Evolutionary conservation across 2,888 invertebrate species (phyloP).

Genomic region (Patella caerulea): DNA sequence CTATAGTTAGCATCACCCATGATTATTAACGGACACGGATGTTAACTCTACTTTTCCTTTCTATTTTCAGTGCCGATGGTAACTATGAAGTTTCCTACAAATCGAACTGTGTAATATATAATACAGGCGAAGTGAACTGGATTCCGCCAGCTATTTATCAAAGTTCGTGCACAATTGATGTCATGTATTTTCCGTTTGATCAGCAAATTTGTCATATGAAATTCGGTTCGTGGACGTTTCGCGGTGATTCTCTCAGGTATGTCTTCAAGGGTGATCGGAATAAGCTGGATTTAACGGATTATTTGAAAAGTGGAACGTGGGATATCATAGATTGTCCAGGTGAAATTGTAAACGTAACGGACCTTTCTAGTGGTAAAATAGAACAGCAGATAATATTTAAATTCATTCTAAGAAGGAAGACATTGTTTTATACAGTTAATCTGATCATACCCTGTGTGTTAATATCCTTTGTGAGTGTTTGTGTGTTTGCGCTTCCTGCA

Average conservation of each 20-base stretch:
- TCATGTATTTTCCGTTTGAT: conserved; percentile 99
- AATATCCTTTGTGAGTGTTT: conserved; percentile 97
- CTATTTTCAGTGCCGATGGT: conserved; percentile 90
- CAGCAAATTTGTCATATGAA: conserved; percentile 99
- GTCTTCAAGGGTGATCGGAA: conserved; percentile 62
- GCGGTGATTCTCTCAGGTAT: conserved; percentile 66
- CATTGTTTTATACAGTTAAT: conserved; percentile 99
- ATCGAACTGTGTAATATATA: conserved; percentile 97
- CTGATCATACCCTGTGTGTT: conserved; percentile 98
- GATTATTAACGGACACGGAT: too few relatives aligned
- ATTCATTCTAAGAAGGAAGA: conserved; percentile 95
- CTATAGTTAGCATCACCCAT: too few relatives aligned
- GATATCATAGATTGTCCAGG: conserved; percentile 70
- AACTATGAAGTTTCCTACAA: conserved; percentile 99
- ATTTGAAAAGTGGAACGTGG: conserved; percentile 71
- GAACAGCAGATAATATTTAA: conserved; percentile 85
- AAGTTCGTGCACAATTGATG: conserved; percentile 99
- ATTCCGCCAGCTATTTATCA: conserved; percentile 99
- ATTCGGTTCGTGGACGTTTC: conserved; percentile 81
- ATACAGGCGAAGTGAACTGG: conserved; percentile 96
- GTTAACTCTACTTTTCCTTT: neutral
- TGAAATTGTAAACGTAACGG: conserved; percentile 48
- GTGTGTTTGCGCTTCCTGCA: conserved; percentile 98
- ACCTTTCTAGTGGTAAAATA: conserved; percentile 55
- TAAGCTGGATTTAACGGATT: conserved; percentile 69